A percentile compares a stretch with the other conserved stretches of the same genome.
phyloP scores from a whole-genome alignment of 2,888 invertebrate genomes.

The Xestobium rufovillosum region DNA sequence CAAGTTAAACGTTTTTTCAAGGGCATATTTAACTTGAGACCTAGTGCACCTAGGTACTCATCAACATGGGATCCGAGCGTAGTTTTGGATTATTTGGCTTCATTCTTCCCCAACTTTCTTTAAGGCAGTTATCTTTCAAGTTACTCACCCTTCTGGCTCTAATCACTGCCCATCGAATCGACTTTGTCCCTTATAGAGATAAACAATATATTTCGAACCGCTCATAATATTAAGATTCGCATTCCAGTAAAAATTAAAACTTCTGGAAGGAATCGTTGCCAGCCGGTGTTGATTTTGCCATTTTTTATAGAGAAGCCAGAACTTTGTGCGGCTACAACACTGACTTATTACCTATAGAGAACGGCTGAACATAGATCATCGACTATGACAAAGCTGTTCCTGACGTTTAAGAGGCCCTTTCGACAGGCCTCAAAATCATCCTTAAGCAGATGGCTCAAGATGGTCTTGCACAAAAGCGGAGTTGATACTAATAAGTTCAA shows the following conservation, averaged over 20 bases:
- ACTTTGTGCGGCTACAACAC: conserved; percentile 17
- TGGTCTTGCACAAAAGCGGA: conserved; percentile 17
- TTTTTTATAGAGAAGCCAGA: conserved; percentile 15
- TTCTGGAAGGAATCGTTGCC: no score
- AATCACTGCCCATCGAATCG: no score
- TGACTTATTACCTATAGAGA: conserved; percentile 15
- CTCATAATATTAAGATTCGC: no score
- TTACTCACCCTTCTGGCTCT: no score
- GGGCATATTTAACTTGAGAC: conserved; percentile 20
- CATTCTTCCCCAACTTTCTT: conserved; percentile 16
- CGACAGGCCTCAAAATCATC: conserved; percentile 19
- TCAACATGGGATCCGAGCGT: conserved; percentile 23
- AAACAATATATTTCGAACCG: no score
- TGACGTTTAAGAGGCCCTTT: conserved; percentile 22
- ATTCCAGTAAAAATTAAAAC: no score
- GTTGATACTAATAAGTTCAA: conserved; percentile 21
- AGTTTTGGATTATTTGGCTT: conserved; percentile 19
- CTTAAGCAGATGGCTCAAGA: conserved; percentile 24
- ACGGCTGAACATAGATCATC: conserved; percentile 11
- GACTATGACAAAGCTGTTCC: conserved; percentile 16
- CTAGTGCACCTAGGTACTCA: conserved; percentile 19
- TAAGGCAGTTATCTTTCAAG: no score
- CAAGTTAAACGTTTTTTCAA: conserved; percentile 16
- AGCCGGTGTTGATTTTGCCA: conserved; percentile 15
- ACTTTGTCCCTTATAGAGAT: no score